Conservation (phyloP, 2,113 vertebrate species). For the Lipotes vexillifer region DNA sequence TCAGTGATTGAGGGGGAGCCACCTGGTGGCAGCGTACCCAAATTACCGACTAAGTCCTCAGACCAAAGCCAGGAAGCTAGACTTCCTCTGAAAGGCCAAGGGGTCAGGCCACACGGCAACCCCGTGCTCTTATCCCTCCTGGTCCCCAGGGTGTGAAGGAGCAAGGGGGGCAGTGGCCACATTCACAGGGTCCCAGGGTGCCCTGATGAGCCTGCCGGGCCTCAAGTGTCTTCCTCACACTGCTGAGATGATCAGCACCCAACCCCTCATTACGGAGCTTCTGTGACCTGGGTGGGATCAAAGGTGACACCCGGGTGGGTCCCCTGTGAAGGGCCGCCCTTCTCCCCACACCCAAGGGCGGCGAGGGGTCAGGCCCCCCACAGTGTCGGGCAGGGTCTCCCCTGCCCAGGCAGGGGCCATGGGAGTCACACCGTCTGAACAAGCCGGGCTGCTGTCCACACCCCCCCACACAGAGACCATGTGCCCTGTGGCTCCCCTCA, state of each 20-base stretch:
- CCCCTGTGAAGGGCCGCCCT: not conserved
- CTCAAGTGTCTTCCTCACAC: not conserved
- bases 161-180: rapidly evolving
- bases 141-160: not conserved
- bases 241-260: not conserved
- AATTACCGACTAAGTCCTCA: not conserved
- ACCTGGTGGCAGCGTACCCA: constrained; percentile 48
- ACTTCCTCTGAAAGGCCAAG: not conserved
- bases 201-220: not conserved
- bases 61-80: not conserved
- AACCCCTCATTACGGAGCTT: not conserved
- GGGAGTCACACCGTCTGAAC: not conserved
- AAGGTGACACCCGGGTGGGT: not conserved
- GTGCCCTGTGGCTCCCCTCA: not conserved
- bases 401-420: not conserved
- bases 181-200: rapidly evolving
- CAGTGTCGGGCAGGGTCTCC: not conserved
- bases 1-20: constrained; percentile 15
- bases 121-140: not conserved
- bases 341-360: not conserved
- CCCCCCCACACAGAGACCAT: not conserved
- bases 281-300: not conserved
- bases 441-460: not conserved
- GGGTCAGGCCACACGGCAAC: rapidly evolving
- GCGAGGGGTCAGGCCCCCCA: not conserved